Base-by-base conservation (phyloP, 2,888 invertebrate genomes). In the Chaitophorus viminalis region DNA sequence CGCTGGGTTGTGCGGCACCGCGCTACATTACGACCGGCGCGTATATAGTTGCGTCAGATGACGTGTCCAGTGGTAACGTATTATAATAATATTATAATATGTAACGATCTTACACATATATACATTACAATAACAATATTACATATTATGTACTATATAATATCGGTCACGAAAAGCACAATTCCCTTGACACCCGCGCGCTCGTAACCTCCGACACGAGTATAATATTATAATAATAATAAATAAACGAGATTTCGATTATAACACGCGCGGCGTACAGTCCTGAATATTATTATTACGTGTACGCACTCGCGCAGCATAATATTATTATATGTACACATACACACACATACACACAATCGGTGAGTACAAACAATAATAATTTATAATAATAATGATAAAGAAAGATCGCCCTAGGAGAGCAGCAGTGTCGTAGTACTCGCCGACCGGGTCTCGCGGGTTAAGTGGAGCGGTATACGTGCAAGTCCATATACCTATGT, bases 111-210 rank as follows among this genome's bases (percentile, higher is more conserved):
- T 29, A 31, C 46, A 33, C 70, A 8, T 31, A 68, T 39, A 36
- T 1, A 65, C 29, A 68, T n/a, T n/a, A n/a, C n/a, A n/a, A n/a
- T 72, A 72, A 75, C 83, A 39, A 60, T 21, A 5, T 29, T 29
- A 31, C 46, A 33, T 52, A 8, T 31, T n/a, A 68, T 39, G n/a
- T 1, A 65, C 29, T 39, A n/a, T 54, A 60, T 36, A 54, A 79
- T 87, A 54, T 87, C 79, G 79, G 86, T 87, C 86, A 87, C 86
- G 86, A 79, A 79, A 79, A 87, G 39, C 72, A 72, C 78, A 79
- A 29, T 72, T 60, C 65, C 79, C 86, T 79, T 79, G 72, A 74
- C 72, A 79, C 70, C 52, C 70, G 86, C 74, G 77, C 72, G 60
- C 39, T 36, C 25, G 79, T 79, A 87, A 79, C 86, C 86, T 79